phyloP scores from a whole-genome alignment of 1,140 invertebrate genomes.

The Dendrolimus punctatus region DNA sequence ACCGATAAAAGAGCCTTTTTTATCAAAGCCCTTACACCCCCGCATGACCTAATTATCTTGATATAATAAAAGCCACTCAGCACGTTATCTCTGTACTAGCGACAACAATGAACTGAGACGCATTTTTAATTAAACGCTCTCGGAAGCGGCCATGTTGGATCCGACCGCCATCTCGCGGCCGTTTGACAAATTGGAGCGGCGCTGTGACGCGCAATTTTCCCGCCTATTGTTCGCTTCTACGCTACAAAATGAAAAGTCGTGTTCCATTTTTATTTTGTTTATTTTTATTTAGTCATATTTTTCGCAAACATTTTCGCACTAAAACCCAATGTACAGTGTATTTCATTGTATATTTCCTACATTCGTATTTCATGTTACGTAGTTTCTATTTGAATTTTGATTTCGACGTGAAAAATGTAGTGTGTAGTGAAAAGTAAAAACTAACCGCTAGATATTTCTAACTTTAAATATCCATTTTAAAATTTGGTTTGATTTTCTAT shows the following conservation, averaged over 20 bases:
- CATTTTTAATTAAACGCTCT: constrained; percentile 68
- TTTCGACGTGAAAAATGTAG: constrained; percentile 11
- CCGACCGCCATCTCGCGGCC: constrained; percentile 64
- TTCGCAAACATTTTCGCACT: constrained; percentile 12
- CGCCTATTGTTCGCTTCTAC: constrained; percentile 66
- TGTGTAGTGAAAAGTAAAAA: no score
- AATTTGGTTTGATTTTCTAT: no score
- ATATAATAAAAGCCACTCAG: constrained; percentile 12
- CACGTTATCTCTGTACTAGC: constrained; percentile 34
- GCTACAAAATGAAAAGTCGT: constrained; percentile 69
- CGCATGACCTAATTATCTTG: constrained; percentile 1
- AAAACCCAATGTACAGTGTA: constrained; percentile 20
- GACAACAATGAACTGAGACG: constrained; percentile 55
- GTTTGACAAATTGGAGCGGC: constrained; percentile 70
- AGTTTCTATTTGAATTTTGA: constrained; percentile 46
- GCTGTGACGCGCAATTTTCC: constrained; percentile 70
- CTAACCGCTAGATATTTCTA: no score
- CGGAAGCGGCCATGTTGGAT: constrained; percentile 64
- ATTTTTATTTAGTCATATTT: constrained; percentile 51
- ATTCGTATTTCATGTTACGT: constrained; percentile 1
- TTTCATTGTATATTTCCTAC: constrained; percentile 31
- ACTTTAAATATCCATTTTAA: no score
- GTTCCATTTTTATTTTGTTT: constrained; percentile 55
- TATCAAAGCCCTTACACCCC: no score
- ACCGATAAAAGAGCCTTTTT: no score